Percentiles rank a stretch among this genome's conserved stretches.
Conservation (phyloP, 2,113 vertebrate genomes). For the Platysteira castanea region DNA sequence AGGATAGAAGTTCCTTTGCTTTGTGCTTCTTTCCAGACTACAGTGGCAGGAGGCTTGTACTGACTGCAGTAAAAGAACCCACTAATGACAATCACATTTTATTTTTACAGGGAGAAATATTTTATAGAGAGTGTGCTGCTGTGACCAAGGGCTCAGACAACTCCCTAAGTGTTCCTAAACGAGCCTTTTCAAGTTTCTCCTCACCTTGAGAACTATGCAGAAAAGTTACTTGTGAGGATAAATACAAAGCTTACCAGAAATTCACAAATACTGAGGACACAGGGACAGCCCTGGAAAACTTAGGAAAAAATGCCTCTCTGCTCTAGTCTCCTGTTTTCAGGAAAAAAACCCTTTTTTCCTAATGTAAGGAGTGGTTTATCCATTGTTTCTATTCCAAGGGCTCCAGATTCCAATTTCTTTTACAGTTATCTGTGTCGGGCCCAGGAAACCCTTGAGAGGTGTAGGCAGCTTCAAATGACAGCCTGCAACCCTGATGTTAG, state of each 20-base stretch:
- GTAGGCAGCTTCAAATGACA: background rate
- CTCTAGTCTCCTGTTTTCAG: background rate
- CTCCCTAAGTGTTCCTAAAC: background rate
- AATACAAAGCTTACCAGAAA: background rate
- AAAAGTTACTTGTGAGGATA: background rate
- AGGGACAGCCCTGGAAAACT: background rate
- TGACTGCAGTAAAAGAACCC: background rate
- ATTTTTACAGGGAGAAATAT: background rate
- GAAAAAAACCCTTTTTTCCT: background rate
- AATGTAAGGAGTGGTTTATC: background rate
- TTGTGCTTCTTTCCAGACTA: background rate
- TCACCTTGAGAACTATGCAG: background rate
- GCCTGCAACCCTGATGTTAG: background rate
- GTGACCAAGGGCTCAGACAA: background rate
- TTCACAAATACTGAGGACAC: background rate
- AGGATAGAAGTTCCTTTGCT: background rate
- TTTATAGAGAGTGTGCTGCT: background rate
- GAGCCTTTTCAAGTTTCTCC: background rate
- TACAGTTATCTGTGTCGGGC: background rate
- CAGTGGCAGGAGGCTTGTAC: background rate
- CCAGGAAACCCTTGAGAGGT: background rate
- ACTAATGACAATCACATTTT: background rate
- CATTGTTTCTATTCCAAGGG: background rate
- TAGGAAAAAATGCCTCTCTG: background rate
- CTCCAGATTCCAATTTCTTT: background rate